phyloP scores from a whole-genome alignment of 2,797 vertebrate genomes.

The Emydoidea blandingii region DNA sequence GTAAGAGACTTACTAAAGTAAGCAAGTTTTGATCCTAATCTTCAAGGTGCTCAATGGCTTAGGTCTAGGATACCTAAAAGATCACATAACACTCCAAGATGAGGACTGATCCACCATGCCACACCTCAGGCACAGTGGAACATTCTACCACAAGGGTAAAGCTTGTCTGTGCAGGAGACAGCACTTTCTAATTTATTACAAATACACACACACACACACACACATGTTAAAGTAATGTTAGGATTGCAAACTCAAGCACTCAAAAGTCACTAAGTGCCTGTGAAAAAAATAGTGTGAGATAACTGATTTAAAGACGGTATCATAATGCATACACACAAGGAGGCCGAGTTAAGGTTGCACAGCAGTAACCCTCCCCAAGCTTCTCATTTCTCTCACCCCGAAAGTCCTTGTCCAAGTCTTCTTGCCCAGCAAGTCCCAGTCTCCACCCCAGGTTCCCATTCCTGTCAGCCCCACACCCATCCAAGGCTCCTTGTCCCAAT shows the following conservation, averaged over 20 bases:
- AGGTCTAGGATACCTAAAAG: neutral
- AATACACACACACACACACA: neutral
- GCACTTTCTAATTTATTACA: neutral
- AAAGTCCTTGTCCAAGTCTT: neutral
- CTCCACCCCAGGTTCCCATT: neutral
- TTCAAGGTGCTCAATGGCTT: neutral
- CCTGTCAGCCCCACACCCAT: neutral
- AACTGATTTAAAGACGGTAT: neutral
- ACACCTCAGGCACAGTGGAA: neutral
- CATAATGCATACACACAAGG: neutral
- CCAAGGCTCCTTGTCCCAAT: neutral
- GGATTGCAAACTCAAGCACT: neutral
- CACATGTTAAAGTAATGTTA: neutral
- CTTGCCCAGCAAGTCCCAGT: neutral
- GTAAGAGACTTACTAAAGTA: too few relatives aligned
- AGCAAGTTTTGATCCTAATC: neutral
- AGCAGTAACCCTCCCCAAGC: neutral
- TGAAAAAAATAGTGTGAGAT: neutral
- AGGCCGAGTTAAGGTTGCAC: neutral
- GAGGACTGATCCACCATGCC: neutral
- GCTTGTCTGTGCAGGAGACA: neutral
- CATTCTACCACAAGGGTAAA: neutral
- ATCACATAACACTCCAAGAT: neutral
- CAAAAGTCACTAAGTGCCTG: neutral
- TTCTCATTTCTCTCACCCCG: neutral